Base-by-base conservation (phyloP, 2,888 invertebrate genomes). In the Chironomus riparius region DNA sequence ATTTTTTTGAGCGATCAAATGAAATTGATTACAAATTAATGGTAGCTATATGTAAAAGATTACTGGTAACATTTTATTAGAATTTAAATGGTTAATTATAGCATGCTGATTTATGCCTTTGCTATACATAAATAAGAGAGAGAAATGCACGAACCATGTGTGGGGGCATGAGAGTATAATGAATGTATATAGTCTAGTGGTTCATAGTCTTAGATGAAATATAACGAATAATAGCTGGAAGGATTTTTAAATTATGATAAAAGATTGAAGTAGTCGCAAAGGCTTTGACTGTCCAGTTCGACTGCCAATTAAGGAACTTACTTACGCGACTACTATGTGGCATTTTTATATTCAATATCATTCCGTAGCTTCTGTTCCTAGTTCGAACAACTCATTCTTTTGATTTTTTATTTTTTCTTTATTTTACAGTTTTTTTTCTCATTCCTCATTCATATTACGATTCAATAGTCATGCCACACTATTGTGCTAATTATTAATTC, bases 21-120 rank as follows among this genome's bases (percentile, higher is more conserved):
- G 28, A 70, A 70, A 70, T 70, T 70, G 70, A 70, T 70, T 70
- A 70, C 70, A 70, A 70, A 70, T 70, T 70, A 70, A 70, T 70
- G 18, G 47, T 18, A 38, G 38, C 38, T 38, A 38, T 38, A 38
- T 38, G 38, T n/a, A 21, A 18, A n/a, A 13, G 13, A 10, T 15
- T 28, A 38, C 68, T 70, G 15, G 47, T 10, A 47, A 28, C 18
- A 18, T 70, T 70, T 70, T 70, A 70, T 70, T 70, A 70, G 70
- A 70, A 70, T 47, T 70, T 70, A 70, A 70, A 70, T 70, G 70
- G 70, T 70, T 70, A 70, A 70, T 70, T 70, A 70, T 70, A 70
- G 70, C 70, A 70, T 70, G 70, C 70, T 70, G 70, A 70, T 70
- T 70, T 70, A 70, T 70, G 48, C 48, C 6, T 28, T 15, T 47